These are phyloP conservation scores for Lagopus muta DNA, from an alignment of 2,113 vertebrate species.

Conservation along the genomic window DNA sequence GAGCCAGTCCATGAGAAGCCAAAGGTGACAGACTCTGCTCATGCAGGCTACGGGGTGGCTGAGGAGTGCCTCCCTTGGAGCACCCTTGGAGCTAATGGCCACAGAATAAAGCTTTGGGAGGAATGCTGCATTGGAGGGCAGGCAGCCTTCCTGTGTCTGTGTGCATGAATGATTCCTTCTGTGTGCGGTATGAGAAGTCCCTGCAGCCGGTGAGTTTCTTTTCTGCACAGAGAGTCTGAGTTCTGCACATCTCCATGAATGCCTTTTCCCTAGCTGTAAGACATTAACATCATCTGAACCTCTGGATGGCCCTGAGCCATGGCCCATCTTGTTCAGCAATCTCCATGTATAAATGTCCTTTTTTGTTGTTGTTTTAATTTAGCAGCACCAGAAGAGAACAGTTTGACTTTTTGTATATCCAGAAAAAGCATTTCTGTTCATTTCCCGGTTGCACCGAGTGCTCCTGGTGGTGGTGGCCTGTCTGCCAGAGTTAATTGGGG, in stretches of 20 bases:
- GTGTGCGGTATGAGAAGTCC: not conserved
- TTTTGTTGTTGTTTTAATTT: not conserved
- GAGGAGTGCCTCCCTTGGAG: not conserved
- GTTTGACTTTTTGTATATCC: conserved; percentile 1
- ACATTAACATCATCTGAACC: not conserved
- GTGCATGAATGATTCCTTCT: not conserved
- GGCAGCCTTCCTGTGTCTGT: not conserved
- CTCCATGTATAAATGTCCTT: not conserved
- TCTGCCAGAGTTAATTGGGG: not conserved
- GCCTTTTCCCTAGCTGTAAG: not conserved
- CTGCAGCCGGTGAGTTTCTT: not conserved
- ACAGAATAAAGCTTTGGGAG: not conserved
- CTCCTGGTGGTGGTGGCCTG: not conserved
- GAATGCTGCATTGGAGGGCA: not conserved
- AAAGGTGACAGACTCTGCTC: not conserved
- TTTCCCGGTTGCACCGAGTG: not conserved
- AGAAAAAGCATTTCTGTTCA: not conserved
- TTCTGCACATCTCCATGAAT: not conserved
- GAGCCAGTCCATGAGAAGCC: not conserved
- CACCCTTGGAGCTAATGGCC: not conserved
- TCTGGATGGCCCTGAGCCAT: conserved; percentile 20
- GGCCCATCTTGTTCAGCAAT: not conserved
- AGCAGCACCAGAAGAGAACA: not conserved
- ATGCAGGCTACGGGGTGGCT: not conserved
- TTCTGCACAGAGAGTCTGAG: not conserved